Evolutionary conservation across 2,113 vertebrate genomes (phyloP).

Genomic region (Pogona vitticeps): DNA sequence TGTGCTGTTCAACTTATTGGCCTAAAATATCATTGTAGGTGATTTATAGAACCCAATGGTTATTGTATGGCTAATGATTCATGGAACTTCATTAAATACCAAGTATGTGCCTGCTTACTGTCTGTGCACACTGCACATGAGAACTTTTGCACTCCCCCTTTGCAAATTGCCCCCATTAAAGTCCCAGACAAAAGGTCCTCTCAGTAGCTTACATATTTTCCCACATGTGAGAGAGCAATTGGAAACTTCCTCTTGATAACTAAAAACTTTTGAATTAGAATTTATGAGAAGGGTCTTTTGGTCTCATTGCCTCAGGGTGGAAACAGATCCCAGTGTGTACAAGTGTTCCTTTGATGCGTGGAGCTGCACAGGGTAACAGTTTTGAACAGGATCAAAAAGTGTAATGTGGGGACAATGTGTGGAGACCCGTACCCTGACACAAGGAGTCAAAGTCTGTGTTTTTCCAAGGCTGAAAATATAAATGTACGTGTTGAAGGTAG

Average conservation of each 20-base stretch:
- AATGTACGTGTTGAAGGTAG: slow-evolving; percentile 55
- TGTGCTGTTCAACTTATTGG: slow-evolving; percentile 22
- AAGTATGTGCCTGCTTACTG: slow-evolving; percentile 72
- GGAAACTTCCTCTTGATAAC: slow-evolving; percentile 80
- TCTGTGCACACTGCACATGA: slow-evolving; percentile 68
- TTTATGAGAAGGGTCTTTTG: slow-evolving; percentile 76
- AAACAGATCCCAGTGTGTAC: slow-evolving; percentile 72
- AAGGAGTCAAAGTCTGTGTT: slow-evolving; percentile 58
- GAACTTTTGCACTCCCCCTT: slow-evolving; percentile 73
- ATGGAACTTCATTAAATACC: slow-evolving; percentile 72
- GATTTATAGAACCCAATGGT: slow-evolving; percentile 65
- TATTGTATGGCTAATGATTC: slow-evolving; percentile 68
- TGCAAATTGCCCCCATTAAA: slow-evolving; percentile 73
- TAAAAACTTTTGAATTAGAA: slow-evolving; percentile 76
- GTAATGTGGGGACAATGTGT: slow-evolving; percentile 70
- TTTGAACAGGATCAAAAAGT: slow-evolving; percentile 74
- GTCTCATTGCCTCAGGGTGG: slow-evolving; percentile 69
- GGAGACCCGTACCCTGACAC: slow-evolving; percentile 68
- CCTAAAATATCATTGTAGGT: slow-evolving; percentile 53
- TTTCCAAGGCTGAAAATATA: slow-evolving; percentile 66
- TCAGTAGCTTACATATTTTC: slow-evolving; percentile 77
- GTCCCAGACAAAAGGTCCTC: slow-evolving; percentile 78
- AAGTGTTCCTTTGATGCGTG: slow-evolving; percentile 66
- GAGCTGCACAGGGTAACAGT: slow-evolving; percentile 70
- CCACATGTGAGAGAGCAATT: slow-evolving; percentile 79